These are phyloP conservation scores for Linhomoeus sp. DNA, from an alignment of 2,888 invertebrate genomes.

Conservation along the genomic window DNA sequence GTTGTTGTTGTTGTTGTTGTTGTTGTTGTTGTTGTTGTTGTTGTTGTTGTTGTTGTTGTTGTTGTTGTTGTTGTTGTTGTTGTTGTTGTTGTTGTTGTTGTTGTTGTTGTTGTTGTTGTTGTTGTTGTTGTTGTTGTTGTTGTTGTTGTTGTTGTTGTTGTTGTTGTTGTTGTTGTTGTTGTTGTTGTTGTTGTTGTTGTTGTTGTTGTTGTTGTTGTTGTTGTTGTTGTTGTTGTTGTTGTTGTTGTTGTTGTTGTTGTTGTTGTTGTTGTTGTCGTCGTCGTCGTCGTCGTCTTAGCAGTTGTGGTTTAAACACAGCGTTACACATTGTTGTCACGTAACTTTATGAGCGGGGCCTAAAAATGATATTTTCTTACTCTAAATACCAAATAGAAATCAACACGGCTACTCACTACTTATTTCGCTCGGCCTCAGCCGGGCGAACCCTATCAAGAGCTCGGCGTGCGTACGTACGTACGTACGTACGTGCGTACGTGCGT, in stretches of 20 bases:
- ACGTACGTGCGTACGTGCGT: no score
- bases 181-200: neutral
- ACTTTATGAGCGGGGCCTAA: no score
- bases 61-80: neutral
- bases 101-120: neutral
- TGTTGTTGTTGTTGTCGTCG: no score
- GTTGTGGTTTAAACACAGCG: no score
- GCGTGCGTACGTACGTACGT: no score
- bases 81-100: neutral
- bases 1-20: neutral
- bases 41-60: neutral
- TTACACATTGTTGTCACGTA: no score
- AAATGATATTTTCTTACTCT: no score
- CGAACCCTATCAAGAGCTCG: no score
- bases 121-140: neutral
- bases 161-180: neutral
- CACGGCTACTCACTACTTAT: no score
- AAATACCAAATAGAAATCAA: no score
- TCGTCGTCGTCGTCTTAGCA: no score
- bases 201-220: neutral
- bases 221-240: neutral
- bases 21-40: neutral
- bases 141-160: neutral
- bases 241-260: neutral
- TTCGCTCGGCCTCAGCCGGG: no score